These are phyloP conservation scores for Zaprionus gabonicus DNA, from an alignment of 1,140 invertebrate genomes.

Conservation along the genomic window DNA sequence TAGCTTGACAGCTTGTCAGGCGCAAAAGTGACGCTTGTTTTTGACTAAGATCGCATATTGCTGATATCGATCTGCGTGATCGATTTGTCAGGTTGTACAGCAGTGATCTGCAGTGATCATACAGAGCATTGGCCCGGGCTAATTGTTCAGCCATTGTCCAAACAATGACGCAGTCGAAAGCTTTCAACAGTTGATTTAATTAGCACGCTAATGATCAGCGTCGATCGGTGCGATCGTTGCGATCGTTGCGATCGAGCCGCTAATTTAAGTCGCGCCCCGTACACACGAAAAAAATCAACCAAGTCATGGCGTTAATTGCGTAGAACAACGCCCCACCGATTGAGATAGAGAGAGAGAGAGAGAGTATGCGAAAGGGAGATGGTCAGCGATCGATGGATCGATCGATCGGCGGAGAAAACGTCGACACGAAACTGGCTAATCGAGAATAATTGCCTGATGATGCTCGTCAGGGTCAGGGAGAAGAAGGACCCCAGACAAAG, in stretches of 20 bases:
- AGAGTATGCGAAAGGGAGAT: slow-evolving; percentile 7
- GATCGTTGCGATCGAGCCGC: slow-evolving; percentile 44
- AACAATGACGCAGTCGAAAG: slow-evolving; percentile 71
- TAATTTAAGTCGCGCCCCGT: slow-evolving; percentile 50
- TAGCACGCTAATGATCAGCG: slow-evolving; percentile 71
- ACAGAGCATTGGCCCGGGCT: slow-evolving; percentile 45
- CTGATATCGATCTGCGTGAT: not conserved
- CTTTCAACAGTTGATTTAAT: slow-evolving; percentile 71
- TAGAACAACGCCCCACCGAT: slow-evolving; percentile 53
- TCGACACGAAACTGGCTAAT: slow-evolving; percentile 68
- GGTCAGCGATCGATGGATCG: slow-evolving; percentile 11
- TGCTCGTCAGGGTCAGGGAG: slow-evolving; percentile 35
- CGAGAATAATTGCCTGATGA: slow-evolving; percentile 76
- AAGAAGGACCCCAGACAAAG: not conserved
- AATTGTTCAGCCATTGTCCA: slow-evolving; percentile 76
- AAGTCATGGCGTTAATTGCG: slow-evolving; percentile 73
- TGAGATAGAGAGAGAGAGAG: slow-evolving; percentile 7
- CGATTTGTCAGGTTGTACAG: not conserved
- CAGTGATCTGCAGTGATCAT: not conserved
- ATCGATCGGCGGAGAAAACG: slow-evolving; percentile 27
- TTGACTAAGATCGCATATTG: not conserved
- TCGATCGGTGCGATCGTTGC: slow-evolving; percentile 41
- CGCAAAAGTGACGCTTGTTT: not conserved
- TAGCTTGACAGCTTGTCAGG: not conserved
- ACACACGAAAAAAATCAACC: slow-evolving; percentile 27